A percentile compares a stretch with the other conserved stretches of the same genome.
These are phyloP conservation scores for Andrena camellia DNA, from an alignment of 2,888 invertebrate species.

Conservation along the genomic window DNA sequence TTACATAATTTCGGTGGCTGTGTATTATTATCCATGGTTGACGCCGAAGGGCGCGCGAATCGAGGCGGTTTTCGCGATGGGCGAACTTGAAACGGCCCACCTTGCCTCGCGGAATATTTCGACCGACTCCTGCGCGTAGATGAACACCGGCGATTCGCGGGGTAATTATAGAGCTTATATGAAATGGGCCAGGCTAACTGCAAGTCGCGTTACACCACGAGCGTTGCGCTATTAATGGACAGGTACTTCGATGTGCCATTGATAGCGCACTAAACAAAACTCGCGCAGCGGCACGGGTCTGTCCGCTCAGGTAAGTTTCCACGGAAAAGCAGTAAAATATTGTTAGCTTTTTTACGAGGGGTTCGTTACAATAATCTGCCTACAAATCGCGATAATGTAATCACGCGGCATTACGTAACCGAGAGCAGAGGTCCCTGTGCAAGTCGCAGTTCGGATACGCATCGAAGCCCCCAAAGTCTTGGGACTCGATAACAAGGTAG, in stretches of 20 bases:
- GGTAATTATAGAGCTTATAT: conserved; percentile 22
- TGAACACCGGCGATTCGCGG: neutral
- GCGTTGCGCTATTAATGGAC: neutral
- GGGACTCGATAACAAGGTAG: no score
- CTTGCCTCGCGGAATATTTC: neutral
- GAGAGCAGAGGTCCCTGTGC: neutral
- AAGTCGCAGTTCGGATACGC: no score
- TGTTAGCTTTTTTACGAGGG: neutral
- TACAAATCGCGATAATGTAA: conserved; percentile 14
- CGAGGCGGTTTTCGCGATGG: conserved; percentile 11
- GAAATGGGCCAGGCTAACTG: neutral
- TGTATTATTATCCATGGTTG: conserved; percentile 52
- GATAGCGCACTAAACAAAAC: neutral
- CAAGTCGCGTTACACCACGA: neutral
- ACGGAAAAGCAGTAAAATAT: neutral
- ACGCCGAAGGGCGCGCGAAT: neutral
- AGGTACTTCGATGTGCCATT: no score
- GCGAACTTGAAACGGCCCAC: neutral
- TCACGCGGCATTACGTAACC: conserved; percentile 20
- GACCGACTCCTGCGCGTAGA: neutral
- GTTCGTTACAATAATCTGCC: neutral
- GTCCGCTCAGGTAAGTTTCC: conserved; percentile 7
- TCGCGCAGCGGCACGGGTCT: neutral
- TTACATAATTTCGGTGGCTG: conserved; percentile 39
- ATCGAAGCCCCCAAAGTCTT: no score